phyloP scores from a whole-genome alignment of 2,113 vertebrate species.

The Camelus bactrianus region DNA sequence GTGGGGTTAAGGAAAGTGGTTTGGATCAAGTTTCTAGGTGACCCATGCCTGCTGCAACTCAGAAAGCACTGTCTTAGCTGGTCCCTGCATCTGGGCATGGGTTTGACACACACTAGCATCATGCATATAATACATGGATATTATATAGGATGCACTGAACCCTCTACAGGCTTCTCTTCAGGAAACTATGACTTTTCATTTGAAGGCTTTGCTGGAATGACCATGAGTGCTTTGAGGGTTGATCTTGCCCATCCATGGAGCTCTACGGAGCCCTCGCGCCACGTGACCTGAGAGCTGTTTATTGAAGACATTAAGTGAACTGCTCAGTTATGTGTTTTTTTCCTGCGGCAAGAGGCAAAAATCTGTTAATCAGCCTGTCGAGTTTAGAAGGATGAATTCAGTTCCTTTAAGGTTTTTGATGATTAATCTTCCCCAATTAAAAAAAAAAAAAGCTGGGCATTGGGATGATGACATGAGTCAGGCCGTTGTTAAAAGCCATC shows the following conservation, averaged over 20 bases:
- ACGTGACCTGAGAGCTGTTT: background rate
- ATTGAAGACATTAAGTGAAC: conserved; percentile 1
- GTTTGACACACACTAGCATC: background rate
- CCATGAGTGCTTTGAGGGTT: background rate
- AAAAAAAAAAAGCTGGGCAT: background rate
- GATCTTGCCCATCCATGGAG: background rate
- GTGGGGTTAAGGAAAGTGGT: background rate
- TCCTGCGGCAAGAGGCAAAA: background rate
- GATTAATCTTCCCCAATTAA: background rate
- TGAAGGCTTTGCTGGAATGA: background rate
- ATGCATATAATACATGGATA: background rate
- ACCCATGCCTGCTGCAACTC: background rate
- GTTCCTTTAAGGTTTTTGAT: background rate
- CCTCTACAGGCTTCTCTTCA: background rate
- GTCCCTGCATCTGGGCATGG: background rate
- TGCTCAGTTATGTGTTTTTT: background rate
- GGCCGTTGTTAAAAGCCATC: background rate
- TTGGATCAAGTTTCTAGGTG: background rate
- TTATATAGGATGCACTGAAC: too few relatives aligned
- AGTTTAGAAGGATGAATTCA: conserved; percentile 38
- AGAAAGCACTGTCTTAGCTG: background rate
- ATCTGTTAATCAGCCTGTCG: background rate
- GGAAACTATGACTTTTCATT: background rate
- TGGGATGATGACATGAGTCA: background rate
- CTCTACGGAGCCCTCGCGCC: background rate